Evolutionary conservation across 2,888 invertebrate species (phyloP).

Genomic region (Melieria crassipennis): DNA sequence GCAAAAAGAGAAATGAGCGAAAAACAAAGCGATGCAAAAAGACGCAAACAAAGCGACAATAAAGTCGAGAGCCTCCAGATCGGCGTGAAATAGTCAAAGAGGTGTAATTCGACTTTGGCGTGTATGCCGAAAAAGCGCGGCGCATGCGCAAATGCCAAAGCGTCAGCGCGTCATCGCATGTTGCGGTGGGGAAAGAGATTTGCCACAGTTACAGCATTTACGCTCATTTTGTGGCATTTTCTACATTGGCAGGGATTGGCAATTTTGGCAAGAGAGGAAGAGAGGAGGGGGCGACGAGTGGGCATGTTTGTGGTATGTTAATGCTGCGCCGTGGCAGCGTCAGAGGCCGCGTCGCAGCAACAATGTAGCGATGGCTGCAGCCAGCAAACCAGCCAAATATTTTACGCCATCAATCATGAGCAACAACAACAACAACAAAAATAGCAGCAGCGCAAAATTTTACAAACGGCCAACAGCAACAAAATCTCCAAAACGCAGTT

Average conservation of each 20-base stretch:
- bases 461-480: not conserved
- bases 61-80: no score
- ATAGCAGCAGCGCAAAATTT: not conserved
- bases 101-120: not conserved
- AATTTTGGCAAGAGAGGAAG: no score
- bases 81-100: no score
- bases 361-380: not conserved
- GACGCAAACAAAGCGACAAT: no score
- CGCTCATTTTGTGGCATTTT: no score
- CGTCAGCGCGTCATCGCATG: not conserved
- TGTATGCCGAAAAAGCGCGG: not conserved
- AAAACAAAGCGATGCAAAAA: not conserved
- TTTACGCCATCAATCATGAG: conserved; percentile 37
- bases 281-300: no score
- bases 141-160: conserved; percentile 10
- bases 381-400: conserved; percentile 13
- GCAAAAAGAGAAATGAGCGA: not conserved
- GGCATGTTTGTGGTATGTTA: no score
- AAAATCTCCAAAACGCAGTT: conserved; percentile 8
- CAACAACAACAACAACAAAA: conserved; percentile 14
- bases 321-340: no score
- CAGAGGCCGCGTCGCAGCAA: no score
- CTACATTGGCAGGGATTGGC: no score
- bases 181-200: no score
- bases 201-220: no score